Conservation (phyloP, 2,113 vertebrate species). For the Crotalus horridus region DNA sequence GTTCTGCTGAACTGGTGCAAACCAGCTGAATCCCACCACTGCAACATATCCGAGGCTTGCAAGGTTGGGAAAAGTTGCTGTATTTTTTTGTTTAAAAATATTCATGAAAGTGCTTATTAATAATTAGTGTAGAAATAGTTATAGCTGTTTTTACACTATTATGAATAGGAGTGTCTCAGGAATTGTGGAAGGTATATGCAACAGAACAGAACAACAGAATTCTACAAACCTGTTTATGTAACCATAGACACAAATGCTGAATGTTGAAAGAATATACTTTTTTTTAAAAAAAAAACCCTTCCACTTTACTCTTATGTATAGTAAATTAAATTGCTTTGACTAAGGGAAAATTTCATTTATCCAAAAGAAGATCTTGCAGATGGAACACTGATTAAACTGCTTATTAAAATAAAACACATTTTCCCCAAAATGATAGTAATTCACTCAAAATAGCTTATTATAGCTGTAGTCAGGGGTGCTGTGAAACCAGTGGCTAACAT, state of each 20-base stretch:
- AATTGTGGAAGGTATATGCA: constrained; percentile 5
- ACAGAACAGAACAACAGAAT: constrained; percentile 4
- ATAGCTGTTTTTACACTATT: constrained; percentile 15
- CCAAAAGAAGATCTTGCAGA: constrained; percentile 22
- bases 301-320: constrained; percentile 30
- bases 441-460: background rate
- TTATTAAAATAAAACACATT: constrained; percentile 1
- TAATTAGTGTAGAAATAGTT: constrained; percentile 33
- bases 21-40: no score
- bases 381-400: constrained; percentile 11
- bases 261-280: constrained; percentile 13
- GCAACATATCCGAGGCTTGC: no score
- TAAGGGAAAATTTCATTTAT: constrained; percentile 27
- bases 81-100: no score
- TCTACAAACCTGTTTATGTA: constrained; percentile 37
- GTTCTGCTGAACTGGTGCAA: no score
- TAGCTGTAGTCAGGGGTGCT: background rate
- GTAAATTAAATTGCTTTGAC: constrained; percentile 42
- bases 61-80: no score
- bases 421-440: constrained; percentile 23
- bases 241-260: constrained; percentile 20
- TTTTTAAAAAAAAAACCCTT: constrained; percentile 17
- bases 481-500: background rate
- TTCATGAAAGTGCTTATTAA: background rate
- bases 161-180: constrained; percentile 13